Base-by-base conservation (phyloP, 2,797 vertebrate species). In the Melanotaenia parkinsoni region DNA sequence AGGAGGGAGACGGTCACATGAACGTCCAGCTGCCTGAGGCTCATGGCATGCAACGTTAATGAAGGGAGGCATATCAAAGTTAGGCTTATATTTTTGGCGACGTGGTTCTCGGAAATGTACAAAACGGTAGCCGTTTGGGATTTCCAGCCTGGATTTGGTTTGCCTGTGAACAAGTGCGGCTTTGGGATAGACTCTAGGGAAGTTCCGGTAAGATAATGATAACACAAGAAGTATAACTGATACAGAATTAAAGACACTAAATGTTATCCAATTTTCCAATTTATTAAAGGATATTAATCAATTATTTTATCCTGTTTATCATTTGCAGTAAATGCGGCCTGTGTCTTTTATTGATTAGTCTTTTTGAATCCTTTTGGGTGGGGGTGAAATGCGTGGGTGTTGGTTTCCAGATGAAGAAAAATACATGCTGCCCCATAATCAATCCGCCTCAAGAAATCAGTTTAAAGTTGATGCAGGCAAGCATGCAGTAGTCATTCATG, bases 1-100 rank as follows among this genome's bases (percentile, higher is more conserved):
- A 18, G 12, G 6, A n/a, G 38, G 6, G 28, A 30, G 11, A 5
- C 14, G 40, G 47, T 82, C 87, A 76, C 77, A 83, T 80, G 81
- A 63, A 54, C 3, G 30, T 14, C 32, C 20, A 60, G 37, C 32
- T 11, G 54, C 54, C 79, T 0, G 66, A 18, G 67, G 68, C 71
- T 38, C 64, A 2, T 43, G 57, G 47, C 56, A 35, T n/a, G 8
- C 28, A 18, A 58, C 12, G 32, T 73, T 69, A 59, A 33, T 70
- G 63, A 82, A 70, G 75, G 62, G 37, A 67, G 6, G 3, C 45
- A 60, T 28, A 24, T 67, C 37, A 54, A 67, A 73, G 33, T 67
- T 54, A 0, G 26, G 35, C 11, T 37, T 40, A 28, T 22, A 35
- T 69, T 66, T 73, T 10, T 77, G 58, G 33, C 43, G n/a, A 22